phyloP scores from a whole-genome alignment of 1,140 invertebrate species.

The Lutraria rhynchaena region DNA sequence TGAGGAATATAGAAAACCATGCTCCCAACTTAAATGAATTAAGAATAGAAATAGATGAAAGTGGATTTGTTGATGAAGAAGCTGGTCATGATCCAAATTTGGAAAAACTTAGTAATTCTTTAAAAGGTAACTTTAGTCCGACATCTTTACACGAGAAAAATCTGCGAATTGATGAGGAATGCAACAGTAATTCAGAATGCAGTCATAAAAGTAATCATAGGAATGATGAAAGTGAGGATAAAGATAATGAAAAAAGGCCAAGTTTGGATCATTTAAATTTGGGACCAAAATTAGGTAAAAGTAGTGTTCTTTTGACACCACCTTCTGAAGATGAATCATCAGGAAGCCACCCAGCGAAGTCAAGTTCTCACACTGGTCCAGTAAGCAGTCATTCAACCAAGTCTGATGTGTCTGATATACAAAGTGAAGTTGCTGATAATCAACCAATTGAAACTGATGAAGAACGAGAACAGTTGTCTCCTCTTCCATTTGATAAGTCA shows the following conservation, averaged over 20 bases:
- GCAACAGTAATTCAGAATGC: background rate
- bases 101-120: slow-evolving; percentile 45
- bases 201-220: background rate
- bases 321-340: slow-evolving; percentile 68
- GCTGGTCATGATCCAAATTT: background rate
- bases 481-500: slow-evolving; percentile 51
- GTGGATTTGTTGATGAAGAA: slow-evolving; percentile 46
- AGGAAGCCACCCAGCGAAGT: background rate
- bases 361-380: background rate
- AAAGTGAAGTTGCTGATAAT: slow-evolving; percentile 41
- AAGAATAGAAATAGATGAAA: slow-evolving; percentile 51
- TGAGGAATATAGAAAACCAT: slow-evolving; percentile 5
- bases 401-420: slow-evolving; percentile 50
- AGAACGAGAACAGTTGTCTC: slow-evolving; percentile 47
- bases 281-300: slow-evolving; percentile 22
- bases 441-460: slow-evolving; percentile 56
- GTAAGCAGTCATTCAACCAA: slow-evolving; percentile 30
- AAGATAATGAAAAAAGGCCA: background rate
- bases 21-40: slow-evolving; percentile 9
- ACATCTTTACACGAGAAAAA: slow-evolving; percentile 49
- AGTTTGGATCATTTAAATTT: slow-evolving; percentile 19
- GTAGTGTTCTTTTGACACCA: slow-evolving; percentile 67
- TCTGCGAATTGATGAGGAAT: background rate
- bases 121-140: slow-evolving; percentile 54
- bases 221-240: background rate